Evolutionary conservation across 2,797 vertebrate genomes (phyloP), one percentile per base, ranked within the genome.

Genomic region (Lutra lutra): DNA sequence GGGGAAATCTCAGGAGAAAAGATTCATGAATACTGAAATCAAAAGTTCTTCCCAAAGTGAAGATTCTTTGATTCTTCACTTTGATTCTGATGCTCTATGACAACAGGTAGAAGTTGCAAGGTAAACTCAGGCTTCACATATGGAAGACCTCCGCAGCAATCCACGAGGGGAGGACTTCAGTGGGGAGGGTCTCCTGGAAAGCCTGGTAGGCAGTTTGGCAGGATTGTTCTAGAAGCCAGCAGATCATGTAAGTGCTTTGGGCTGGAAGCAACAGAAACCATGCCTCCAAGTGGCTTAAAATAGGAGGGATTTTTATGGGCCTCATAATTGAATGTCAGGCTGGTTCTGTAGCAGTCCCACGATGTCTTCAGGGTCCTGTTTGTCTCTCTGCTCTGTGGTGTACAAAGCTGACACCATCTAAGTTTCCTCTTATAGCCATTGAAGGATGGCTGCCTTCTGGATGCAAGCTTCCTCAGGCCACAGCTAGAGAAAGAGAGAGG

Each of bases 261-360:
- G 51, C 21, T 43, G 48, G 13, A 62, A 70, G 60, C 15, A 75
- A 51, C n/a, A 12, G 32, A 48, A 82, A 40, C 20, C 11, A 2
- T 78, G 82, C 75, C 60, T 96, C 85, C 72, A 54, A 70, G 68
- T 66, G 38, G 35, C 85, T 90, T 87, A 62, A 72, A 77, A 35
- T 46, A 80, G 15, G 46, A 84, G 38, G 13, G 35, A 35, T 51
- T 83, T 87, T 70, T 66, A 91, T 51, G 48, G 66, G 38, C 8
- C 75, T 94, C 5, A 0, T 60, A 15, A 32, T n/a, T 14, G n/a
- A 54, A 68, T 46, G 1, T 66, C 15, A 18, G 66, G 75, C 68
- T 86, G 66, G 27, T 23, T 58, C 48, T 25, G 18, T 15, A 23
- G 21, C 15, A 54, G 46, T n/a, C 51, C 48, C 40, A 54, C 6